phyloP scores from a whole-genome alignment of 2,113 vertebrate species.

The Ploceus nigricollis region DNA sequence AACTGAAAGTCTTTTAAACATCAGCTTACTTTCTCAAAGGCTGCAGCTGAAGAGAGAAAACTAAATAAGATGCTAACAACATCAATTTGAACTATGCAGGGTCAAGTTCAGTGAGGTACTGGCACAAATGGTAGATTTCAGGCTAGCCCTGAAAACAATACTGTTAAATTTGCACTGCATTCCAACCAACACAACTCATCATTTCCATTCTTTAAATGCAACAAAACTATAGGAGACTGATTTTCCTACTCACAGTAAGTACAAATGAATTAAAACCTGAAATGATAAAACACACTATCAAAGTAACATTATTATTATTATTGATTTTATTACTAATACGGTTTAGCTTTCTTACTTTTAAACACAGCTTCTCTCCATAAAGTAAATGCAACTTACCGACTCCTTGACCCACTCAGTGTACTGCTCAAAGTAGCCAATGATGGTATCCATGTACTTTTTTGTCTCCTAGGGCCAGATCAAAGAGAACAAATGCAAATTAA shows the following conservation, averaged over 20 bases:
- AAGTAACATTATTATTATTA: not conserved
- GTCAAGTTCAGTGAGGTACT: not conserved
- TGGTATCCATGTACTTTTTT: conserved; percentile 76
- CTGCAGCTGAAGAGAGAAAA: not conserved
- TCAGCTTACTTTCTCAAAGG: not conserved
- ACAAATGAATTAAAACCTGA: not conserved
- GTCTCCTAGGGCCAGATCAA: conserved; percentile 74
- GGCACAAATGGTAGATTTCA: not conserved
- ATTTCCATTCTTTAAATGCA: not conserved
- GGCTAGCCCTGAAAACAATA: not conserved
- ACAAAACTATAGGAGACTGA: not conserved
- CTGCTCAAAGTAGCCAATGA: conserved; percentile 85
- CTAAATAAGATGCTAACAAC: not conserved
- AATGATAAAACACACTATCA: not conserved
- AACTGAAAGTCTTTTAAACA: not conserved
- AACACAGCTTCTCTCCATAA: not conserved
- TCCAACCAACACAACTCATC: not conserved
- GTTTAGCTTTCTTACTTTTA: not conserved
- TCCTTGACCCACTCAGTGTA: conserved; percentile 87
- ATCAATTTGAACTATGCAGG: not conserved
- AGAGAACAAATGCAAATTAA: not conserved
- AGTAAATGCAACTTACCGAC: conserved; percentile 77
- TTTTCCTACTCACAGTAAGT: not conserved
- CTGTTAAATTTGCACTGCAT: not conserved
- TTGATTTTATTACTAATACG: not conserved